These are phyloP conservation scores for Gonioctena quinquepunctata DNA, from an alignment of 1,140 invertebrate species.

Conservation along the genomic window DNA sequence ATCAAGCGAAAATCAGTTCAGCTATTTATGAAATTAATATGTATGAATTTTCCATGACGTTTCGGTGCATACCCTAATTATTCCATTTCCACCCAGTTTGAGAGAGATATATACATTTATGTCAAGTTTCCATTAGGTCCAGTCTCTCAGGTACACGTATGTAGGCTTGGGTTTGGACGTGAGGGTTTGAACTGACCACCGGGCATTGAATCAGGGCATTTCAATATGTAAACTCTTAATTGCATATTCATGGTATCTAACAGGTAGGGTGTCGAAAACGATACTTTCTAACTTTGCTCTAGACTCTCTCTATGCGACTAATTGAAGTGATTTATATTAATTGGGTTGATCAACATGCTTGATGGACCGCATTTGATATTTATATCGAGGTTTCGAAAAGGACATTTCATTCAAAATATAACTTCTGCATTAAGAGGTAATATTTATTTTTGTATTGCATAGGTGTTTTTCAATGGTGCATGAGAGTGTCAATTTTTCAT, in stretches of 20 bases:
- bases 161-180: not conserved
- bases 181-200: not conserved
- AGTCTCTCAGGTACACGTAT: not conserved
- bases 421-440: no score
- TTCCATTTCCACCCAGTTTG: not conserved
- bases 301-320: not conserved
- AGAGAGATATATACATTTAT: not conserved
- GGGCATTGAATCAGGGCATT: not conserved
- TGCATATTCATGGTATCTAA: not conserved
- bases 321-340: not conserved
- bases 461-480: no score
- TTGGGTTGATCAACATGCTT: not conserved
- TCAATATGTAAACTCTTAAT: not conserved
- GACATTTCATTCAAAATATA: no score
- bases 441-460: no score
- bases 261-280: not conserved
- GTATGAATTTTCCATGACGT: no score
- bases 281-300: not conserved
- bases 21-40: no score
- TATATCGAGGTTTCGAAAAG: no score
- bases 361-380: not conserved
- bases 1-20: no score
- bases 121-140: not conserved
- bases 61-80: no score
- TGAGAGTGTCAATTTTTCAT: no score